These are phyloP conservation scores for Allacma fusca DNA, from an alignment of 2,888 invertebrate species.

Conservation along the genomic window DNA sequence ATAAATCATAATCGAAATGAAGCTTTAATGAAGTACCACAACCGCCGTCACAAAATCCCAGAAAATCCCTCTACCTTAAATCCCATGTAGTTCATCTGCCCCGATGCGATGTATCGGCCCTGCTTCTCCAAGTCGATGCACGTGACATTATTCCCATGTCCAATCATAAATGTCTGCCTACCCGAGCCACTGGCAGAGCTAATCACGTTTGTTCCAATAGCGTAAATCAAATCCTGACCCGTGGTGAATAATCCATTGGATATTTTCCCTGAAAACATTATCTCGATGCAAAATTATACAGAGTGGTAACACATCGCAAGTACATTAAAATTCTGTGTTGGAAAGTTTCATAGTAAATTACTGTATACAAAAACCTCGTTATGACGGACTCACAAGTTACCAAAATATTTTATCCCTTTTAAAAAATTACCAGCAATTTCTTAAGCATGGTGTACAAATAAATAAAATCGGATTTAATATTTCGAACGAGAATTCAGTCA, in stretches of 20 bases:
- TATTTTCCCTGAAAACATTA: slow-evolving; percentile 54
- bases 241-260: slow-evolving; percentile 53
- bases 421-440: too few species aligned
- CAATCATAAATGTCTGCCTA: slow-evolving; percentile 77
- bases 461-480: too few species aligned
- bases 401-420: too few species aligned
- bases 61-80: slow-evolving; percentile 72
- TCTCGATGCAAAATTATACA: too few species aligned
- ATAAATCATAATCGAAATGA: too few species aligned
- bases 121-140: slow-evolving; percentile 76
- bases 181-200: slow-evolving; percentile 70
- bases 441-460: too few species aligned
- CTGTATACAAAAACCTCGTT: too few species aligned
- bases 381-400: too few species aligned
- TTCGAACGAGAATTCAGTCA: too few species aligned
- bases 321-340: background rate
- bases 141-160: slow-evolving; percentile 81
- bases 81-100: slow-evolving; percentile 89
- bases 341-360: background rate
- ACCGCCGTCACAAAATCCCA: too few species aligned
- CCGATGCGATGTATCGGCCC: slow-evolving; percentile 85
- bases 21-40: too few species aligned
- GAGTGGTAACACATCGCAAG: background rate
- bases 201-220: slow-evolving; percentile 62
- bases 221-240: slow-evolving; percentile 58